phyloP scores from a whole-genome alignment of 2,888 invertebrate genomes.

The Perdita meconis region DNA sequence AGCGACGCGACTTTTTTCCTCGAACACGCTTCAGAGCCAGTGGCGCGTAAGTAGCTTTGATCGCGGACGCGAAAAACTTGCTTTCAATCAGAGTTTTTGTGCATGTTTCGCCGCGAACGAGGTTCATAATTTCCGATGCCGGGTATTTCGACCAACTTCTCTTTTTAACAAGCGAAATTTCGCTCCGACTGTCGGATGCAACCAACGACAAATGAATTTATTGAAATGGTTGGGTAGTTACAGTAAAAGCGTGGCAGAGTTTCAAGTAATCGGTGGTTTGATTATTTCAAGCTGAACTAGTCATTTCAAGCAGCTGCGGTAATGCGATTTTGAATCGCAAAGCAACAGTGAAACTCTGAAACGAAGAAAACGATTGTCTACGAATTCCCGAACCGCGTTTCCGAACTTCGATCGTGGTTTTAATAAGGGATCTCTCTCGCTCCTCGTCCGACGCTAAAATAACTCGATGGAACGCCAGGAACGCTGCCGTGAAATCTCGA shows the following conservation, averaged over 20 bases:
- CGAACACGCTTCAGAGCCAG: background rate
- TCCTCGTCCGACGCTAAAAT: slow-evolving; percentile 1
- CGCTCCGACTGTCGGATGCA: too few relatives aligned
- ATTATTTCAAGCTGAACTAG: too few relatives aligned
- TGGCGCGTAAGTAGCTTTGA: slow-evolving; percentile 36
- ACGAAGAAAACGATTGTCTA: background rate
- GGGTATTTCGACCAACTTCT: too few relatives aligned
- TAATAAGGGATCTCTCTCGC: slow-evolving; percentile 13
- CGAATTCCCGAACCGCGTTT: background rate
- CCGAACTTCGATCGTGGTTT: slow-evolving; percentile 7
- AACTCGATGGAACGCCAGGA: slow-evolving; percentile 32
- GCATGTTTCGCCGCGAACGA: background rate
- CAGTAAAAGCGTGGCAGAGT: too few relatives aligned
- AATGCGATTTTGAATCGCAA: background rate
- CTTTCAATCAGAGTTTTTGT: background rate
- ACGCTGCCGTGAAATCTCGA: slow-evolving; percentile 35
- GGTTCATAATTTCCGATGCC: background rate
- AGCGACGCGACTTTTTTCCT: slow-evolving; percentile 1
- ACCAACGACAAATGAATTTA: too few relatives aligned
- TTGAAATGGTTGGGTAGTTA: too few relatives aligned
- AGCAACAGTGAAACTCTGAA: background rate
- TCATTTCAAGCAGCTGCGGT: background rate
- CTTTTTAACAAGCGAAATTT: too few relatives aligned
- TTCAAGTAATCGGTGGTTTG: too few relatives aligned
- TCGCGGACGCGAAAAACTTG: slow-evolving; percentile 1